Conservation (phyloP, 2,888 invertebrate species). For the Nephrotoma guestfalica region DNA sequence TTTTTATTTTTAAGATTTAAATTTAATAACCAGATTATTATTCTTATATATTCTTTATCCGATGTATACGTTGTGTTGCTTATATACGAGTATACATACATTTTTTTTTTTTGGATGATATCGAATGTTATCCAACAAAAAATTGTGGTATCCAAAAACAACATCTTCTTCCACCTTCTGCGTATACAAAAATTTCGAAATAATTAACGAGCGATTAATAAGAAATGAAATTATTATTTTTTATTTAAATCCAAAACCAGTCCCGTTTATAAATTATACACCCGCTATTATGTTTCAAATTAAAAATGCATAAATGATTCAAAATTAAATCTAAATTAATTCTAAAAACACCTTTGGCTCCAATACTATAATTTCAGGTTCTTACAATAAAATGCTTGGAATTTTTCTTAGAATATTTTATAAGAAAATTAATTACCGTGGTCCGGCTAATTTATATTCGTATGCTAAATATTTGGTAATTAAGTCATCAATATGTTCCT, state of each 20-base stretch:
- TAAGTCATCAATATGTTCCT: not conserved
- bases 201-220: not conserved
- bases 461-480: not conserved
- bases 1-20: not conserved
- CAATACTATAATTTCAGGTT: not conserved
- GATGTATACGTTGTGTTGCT: not conserved
- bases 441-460: not conserved
- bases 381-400: not conserved
- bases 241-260: not conserved
- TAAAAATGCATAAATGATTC: not conserved
- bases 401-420: not conserved
- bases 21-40: not conserved
- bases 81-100: not conserved
- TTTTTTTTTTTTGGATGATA: not conserved
- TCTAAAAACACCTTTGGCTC: not conserved
- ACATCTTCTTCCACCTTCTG: no score
- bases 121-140: not conserved
- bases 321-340: not conserved
- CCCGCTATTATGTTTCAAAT: not conserved
- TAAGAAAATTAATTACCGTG: not conserved
- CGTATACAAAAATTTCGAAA: not conserved
- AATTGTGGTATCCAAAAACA: not conserved
- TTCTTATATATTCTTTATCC: not conserved
- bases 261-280: not conserved
- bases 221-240: not conserved